A percentile compares a stretch with the other conserved stretches of the same genome.
Evolutionary conservation across 2,888 invertebrate genomes (phyloP).

Genomic region (Clusia tigrina): DNA sequence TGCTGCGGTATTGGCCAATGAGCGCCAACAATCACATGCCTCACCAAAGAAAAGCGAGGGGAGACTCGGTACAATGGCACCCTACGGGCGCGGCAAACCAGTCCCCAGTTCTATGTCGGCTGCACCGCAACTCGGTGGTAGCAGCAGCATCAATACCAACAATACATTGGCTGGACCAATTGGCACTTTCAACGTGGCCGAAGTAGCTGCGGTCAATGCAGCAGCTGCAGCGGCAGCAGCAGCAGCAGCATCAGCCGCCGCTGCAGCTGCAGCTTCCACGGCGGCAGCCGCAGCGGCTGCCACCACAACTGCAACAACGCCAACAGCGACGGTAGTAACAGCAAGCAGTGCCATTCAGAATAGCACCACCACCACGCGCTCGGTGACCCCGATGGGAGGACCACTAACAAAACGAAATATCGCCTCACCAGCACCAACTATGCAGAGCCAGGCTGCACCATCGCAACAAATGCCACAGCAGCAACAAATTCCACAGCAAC

Average conservation of each 20-base stretch:
- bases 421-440: background rate
- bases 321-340: slow-evolving; percentile 33
- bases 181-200: slow-evolving; percentile 62
- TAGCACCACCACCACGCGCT: slow-evolving; percentile 38
- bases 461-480: slow-evolving; percentile 20
- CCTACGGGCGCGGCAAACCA: slow-evolving; percentile 56
- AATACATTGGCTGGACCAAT: slow-evolving; percentile 61
- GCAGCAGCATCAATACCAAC: slow-evolving; percentile 45
- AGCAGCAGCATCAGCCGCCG: slow-evolving; percentile 35
- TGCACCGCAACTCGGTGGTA: slow-evolving; percentile 43
- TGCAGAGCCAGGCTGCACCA: too few relatives aligned
- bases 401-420: slow-evolving; percentile 32
- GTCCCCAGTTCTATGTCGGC: slow-evolving; percentile 38
- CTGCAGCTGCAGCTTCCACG: slow-evolving; percentile 1
- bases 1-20: slow-evolving; percentile 19
- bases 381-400: slow-evolving; percentile 63
- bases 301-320: slow-evolving; percentile 45
- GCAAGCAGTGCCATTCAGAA: slow-evolving; percentile 8
- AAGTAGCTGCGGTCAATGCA: slow-evolving; percentile 57
- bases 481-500: slow-evolving; percentile 14
- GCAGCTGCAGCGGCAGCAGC: slow-evolving; percentile 52
- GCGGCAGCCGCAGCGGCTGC: slow-evolving; percentile 58
- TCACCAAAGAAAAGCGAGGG: slow-evolving; percentile 52
- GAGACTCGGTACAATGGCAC: slow-evolving; percentile 52
- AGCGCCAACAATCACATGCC: background rate